Percentiles rank a stretch among this genome's conserved stretches.
phyloP scores from a whole-genome alignment of 2,888 invertebrate species.

The Pseudanteris insignis region DNA sequence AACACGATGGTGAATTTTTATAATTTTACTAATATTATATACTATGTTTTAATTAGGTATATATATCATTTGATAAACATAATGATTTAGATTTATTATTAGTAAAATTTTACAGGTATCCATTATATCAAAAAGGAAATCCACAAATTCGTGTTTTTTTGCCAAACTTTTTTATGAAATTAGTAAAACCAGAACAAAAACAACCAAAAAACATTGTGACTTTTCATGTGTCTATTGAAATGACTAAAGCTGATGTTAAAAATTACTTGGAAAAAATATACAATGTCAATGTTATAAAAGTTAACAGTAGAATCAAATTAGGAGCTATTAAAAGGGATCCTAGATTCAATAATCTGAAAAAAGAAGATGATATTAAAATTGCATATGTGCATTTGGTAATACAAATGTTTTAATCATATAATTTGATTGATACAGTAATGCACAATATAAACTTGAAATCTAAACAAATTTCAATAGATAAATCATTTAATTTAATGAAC shows the following conservation, averaged over 20 bases:
- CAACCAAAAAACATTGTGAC: slow-evolving; percentile 84
- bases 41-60: no score
- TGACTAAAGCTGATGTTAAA: slow-evolving; percentile 89
- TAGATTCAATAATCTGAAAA: slow-evolving; percentile 63
- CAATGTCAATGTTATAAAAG: slow-evolving; percentile 79
- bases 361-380: slow-evolving; percentile 84
- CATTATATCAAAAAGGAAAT: slow-evolving; percentile 88
- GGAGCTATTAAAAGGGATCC: slow-evolving; percentile 65
- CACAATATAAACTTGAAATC: no score
- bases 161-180: slow-evolving; percentile 97
- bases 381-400: slow-evolving; percentile 83
- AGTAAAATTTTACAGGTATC: slow-evolving; percentile 83
- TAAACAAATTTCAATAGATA: no score
- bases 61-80: no score
- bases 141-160: slow-evolving; percentile 93
- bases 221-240: slow-evolving; percentile 92
- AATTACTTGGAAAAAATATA: slow-evolving; percentile 98
- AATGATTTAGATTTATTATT: no score
- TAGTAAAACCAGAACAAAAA: slow-evolving; percentile 74
- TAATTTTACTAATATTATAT: no score
- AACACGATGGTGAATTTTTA: no score
- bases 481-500: no score
- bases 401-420: no score
- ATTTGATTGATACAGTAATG: no score
- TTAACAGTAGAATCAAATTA: slow-evolving; percentile 78